A percentile compares a stretch with the other conserved stretches of the same genome.
Conservation (phyloP, 2,888 invertebrate genomes). For the Acholoe squamosa region DNA sequence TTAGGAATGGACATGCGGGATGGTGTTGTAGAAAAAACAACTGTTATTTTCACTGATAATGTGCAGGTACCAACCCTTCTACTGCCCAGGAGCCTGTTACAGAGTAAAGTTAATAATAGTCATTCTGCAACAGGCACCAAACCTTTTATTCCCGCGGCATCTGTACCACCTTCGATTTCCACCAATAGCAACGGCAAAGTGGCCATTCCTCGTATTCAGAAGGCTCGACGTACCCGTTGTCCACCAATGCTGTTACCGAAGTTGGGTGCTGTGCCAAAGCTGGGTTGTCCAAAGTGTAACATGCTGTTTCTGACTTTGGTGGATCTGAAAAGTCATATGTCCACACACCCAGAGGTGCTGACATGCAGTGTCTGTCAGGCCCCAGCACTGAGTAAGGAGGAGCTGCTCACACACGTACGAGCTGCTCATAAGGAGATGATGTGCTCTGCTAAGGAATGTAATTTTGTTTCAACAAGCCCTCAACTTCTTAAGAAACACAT, state of each 20-base stretch:
- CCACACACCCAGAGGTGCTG: not conserved
- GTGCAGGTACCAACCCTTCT: not conserved
- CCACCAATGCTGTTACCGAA: not conserved
- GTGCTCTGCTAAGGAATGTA: not conserved
- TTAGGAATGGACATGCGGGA: not conserved
- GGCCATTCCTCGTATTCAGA: not conserved
- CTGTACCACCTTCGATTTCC: not conserved
- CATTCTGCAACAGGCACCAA: no score
- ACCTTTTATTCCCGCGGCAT: no score
- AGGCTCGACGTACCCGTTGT: not conserved
- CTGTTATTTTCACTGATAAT: not conserved
- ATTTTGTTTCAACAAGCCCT: not conserved
- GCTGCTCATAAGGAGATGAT: not conserved
- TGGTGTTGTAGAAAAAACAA: not conserved
- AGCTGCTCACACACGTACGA: not conserved
- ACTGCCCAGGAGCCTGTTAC: no score
- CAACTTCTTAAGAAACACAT: not conserved
- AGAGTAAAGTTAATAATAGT: no score
- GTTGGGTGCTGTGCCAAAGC: not conserved
- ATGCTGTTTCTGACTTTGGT: not conserved
- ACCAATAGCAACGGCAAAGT: not conserved
- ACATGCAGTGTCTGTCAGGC: not conserved
- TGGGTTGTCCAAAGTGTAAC: not conserved
- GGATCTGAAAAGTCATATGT: not conserved
- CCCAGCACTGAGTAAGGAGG: not conserved